Evolutionary conservation across 2,888 invertebrate species (phyloP).

Genomic region (Masnerella sp.): DNA sequence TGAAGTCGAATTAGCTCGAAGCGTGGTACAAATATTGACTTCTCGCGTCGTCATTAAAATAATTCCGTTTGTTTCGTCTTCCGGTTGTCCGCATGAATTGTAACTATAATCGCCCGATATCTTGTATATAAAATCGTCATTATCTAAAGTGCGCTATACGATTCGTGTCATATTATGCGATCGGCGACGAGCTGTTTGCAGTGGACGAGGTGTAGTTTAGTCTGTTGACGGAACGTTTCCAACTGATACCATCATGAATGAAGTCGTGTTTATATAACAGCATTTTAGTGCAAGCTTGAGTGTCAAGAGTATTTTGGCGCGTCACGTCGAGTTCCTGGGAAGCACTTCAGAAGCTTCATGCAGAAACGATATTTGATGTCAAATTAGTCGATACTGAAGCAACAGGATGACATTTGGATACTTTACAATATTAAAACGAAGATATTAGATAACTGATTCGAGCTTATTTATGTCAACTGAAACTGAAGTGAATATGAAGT

Average conservation of each 20-base stretch:
- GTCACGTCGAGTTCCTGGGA: constrained; percentile 10
- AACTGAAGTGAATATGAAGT: too few species aligned
- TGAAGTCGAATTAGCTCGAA: too few species aligned
- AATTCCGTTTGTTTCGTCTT: constrained; percentile 21
- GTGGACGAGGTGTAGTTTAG: constrained; percentile 17
- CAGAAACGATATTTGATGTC: background rate
- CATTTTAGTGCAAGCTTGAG: constrained; percentile 1
- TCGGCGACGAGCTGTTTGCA: constrained; percentile 24
- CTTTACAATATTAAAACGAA: too few species aligned
- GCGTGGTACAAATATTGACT: too few species aligned
- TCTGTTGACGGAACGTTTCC: constrained; percentile 24
- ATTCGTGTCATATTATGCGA: constrained; percentile 35
- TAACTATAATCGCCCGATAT: constrained; percentile 33
- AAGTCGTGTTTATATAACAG: constrained; percentile 30
- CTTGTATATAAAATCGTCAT: constrained; percentile 24
- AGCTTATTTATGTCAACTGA: too few species aligned
- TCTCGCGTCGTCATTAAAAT: too few species aligned
- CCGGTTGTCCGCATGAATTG: constrained; percentile 12
- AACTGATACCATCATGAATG: constrained; percentile 37
- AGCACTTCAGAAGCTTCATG: background rate
- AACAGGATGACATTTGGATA: too few species aligned
- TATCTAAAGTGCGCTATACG: constrained; percentile 39
- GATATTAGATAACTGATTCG: too few species aligned
- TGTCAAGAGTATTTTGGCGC: constrained; percentile 28
- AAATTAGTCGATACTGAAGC: too few species aligned